These are phyloP conservation scores for Pangasius sanitwongsei DNA, from an alignment of 2,797 vertebrate species.

Conservation along the genomic window DNA sequence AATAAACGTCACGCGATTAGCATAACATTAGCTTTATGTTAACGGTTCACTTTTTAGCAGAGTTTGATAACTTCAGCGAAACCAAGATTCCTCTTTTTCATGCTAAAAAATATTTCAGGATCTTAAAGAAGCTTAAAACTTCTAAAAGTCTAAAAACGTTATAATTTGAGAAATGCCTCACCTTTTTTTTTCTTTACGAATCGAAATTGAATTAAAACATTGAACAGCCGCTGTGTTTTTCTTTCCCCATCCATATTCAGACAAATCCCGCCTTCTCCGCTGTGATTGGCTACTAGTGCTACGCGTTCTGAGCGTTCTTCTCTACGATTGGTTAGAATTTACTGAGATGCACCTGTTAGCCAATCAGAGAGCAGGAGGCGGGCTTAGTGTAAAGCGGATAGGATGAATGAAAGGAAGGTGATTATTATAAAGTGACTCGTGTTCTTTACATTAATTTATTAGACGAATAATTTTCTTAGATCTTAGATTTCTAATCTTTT, in stretches of 20 bases:
- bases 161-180: not conserved
- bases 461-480: too few species aligned
- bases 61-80: not conserved
- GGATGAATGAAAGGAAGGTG: not conserved
- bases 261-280: not conserved
- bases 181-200: too few species aligned
- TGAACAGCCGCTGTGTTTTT: not conserved
- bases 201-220: not conserved
- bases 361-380: conserved; percentile 3
- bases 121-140: not conserved
- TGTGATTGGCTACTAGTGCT: not conserved
- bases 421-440: not conserved
- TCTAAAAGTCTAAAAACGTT: not conserved
- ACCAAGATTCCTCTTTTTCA: not conserved
- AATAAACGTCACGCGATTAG: not conserved
- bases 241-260: not conserved
- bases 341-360: not conserved
- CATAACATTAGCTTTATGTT: not conserved
- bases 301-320: rapidly evolving
- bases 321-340: not conserved
- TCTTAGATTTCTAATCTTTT: too few species aligned
- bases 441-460: not conserved
- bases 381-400: not conserved
- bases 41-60: not conserved
- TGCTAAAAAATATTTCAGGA: not conserved